phyloP scores from a whole-genome alignment of 2,888 invertebrate genomes.

The Toxonevra muliebris region DNA sequence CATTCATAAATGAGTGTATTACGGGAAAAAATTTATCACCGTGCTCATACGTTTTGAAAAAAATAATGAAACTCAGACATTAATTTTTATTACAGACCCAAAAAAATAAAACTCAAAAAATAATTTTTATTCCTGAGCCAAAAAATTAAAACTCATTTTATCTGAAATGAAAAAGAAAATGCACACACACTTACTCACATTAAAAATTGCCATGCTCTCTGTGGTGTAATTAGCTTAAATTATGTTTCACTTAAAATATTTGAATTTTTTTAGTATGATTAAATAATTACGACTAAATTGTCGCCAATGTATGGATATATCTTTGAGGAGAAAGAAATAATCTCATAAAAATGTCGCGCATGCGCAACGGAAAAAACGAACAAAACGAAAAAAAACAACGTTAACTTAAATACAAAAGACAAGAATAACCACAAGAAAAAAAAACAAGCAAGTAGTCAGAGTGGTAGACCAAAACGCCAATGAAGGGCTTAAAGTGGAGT shows the following conservation, averaged over 20 bases:
- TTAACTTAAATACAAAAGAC: background rate
- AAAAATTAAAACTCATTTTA: too few relatives aligned
- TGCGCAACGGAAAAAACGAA: conserved; percentile 3
- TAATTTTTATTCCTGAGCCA: too few relatives aligned
- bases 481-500: conserved; percentile 32
- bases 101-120: too few relatives aligned
- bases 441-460: background rate
- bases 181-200: too few relatives aligned
- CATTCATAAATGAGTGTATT: too few relatives aligned
- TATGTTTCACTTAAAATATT: background rate
- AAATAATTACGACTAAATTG: background rate
- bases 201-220: background rate
- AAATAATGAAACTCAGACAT: too few relatives aligned
- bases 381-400: background rate
- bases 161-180: too few relatives aligned
- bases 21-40: too few relatives aligned
- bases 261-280: background rate
- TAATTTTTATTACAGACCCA: too few relatives aligned
- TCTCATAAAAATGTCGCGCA: too few relatives aligned
- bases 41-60: too few relatives aligned
- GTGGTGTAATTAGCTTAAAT: background rate
- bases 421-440: background rate
- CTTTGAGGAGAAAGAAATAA: too few relatives aligned
- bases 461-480: background rate
- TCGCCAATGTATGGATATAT: background rate